Percentiles rank a stretch among this genome's conserved stretches.
These are phyloP conservation scores for Pagrus major DNA, from an alignment of 2,113 vertebrate species.

Conservation along the genomic window DNA sequence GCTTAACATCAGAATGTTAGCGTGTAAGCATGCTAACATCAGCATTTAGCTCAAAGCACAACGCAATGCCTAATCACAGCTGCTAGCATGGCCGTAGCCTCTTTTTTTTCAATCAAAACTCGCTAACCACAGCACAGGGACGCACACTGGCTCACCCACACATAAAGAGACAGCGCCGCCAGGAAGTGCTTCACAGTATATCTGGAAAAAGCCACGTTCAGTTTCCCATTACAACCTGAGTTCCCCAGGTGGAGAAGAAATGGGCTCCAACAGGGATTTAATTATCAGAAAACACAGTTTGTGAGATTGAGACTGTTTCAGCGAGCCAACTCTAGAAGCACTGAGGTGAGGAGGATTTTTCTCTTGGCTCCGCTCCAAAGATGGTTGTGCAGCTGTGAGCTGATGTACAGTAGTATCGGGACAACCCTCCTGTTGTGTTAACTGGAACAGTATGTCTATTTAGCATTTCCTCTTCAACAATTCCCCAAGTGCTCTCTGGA, in stretches of 20 bases:
- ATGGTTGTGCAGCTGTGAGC: neutral
- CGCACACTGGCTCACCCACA: too few species aligned
- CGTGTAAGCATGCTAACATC: neutral
- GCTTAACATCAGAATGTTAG: neutral
- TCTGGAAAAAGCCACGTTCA: constrained; percentile 2
- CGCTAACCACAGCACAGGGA: neutral
- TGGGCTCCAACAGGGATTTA: neutral
- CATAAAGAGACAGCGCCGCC: neutral
- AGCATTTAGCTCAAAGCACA: too few species aligned
- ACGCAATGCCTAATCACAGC: too few species aligned
- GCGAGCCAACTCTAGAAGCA: neutral
- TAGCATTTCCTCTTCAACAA: neutral
- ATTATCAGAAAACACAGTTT: neutral
- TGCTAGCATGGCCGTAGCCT: neutral
- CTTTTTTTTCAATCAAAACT: neutral
- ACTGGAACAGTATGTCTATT: neutral
- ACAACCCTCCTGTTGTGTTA: neutral
- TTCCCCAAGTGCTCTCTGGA: neutral
- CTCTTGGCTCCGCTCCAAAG: constrained; percentile 19
- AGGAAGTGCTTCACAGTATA: neutral
- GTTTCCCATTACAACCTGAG: neutral
- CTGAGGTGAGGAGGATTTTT: constrained; percentile 1
- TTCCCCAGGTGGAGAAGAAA: constrained; percentile 22
- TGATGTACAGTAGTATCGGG: neutral
- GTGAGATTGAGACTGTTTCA: neutral